phyloP scores from a whole-genome alignment of 2,888 invertebrate species.

The Xylophagus ater region DNA sequence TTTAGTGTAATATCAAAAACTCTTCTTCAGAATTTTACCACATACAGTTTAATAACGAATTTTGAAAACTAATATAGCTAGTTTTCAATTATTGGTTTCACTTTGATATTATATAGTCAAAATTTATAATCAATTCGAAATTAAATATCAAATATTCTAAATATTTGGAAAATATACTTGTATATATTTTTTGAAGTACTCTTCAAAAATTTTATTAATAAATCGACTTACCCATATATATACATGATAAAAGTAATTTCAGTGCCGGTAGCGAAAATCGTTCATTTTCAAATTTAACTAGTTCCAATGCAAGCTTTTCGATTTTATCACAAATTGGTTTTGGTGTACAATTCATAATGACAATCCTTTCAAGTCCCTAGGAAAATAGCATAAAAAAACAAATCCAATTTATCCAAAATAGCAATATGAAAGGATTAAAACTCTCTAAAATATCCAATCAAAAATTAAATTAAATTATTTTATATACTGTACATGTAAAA shows the following conservation, averaged over 20 bases:
- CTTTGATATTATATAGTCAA: too few relatives aligned
- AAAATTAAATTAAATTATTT: slow-evolving; percentile 27
- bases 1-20: too few relatives aligned
- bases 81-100: too few relatives aligned
- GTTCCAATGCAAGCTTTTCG: slow-evolving; percentile 55
- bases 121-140: too few relatives aligned
- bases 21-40: too few relatives aligned
- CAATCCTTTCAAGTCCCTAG: slow-evolving; percentile 59
- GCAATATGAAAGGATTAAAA: slow-evolving; percentile 1
- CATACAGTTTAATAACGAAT: too few relatives aligned
- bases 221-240: slow-evolving; percentile 53
- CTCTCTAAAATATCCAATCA: slow-evolving; percentile 19
- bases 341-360: slow-evolving; percentile 45
- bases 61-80: too few relatives aligned
- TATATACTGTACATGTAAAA: slow-evolving; percentile 40
- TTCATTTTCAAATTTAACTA: slow-evolving; percentile 57
- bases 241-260: slow-evolving; percentile 64
- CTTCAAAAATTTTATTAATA: slow-evolving; percentile 2
- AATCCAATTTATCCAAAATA: background rate
- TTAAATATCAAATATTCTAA: too few relatives aligned
- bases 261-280: slow-evolving; percentile 57
- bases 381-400: slow-evolving; percentile 19
- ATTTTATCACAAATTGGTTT: slow-evolving; percentile 51
- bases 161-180: too few relatives aligned
- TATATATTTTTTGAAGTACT: too few relatives aligned